Evolutionary conservation across 2,113 vertebrate genomes (phyloP).

Genomic region (Pristiophorus japonicus): DNA sequence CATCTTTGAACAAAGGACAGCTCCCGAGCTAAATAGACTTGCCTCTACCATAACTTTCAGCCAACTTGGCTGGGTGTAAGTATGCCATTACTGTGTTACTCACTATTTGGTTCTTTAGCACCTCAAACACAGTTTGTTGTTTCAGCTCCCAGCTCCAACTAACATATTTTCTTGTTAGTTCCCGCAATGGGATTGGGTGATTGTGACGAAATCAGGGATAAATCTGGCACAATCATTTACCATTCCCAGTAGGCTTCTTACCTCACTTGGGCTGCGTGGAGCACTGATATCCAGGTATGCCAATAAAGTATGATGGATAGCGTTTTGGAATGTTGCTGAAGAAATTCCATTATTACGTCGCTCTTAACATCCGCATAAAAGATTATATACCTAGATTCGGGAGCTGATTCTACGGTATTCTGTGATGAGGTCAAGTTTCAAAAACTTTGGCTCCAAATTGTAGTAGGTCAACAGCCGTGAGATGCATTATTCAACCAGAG

Average conservation of each 20-base stretch:
- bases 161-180: neutral
- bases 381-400: neutral
- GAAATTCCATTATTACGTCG: conserved; percentile 17
- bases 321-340: conserved; percentile 20
- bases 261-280: conserved; percentile 16
- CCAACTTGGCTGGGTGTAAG: neutral
- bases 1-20: neutral
- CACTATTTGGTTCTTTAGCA: neutral
- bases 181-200: conserved; percentile 14
- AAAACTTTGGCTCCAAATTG: conserved; percentile 7
- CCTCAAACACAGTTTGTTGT: neutral
- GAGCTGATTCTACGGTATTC: conserved; percentile 15
- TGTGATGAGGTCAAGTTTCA: conserved; percentile 6
- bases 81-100: neutral
- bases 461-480: neutral
- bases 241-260: conserved; percentile 28
- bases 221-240: neutral
- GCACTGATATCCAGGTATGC: conserved; percentile 9
- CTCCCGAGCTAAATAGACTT: neutral
- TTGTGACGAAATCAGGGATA: neutral
- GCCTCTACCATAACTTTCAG: neutral
- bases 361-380: neutral
- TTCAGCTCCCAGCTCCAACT: neutral
- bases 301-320: neutral
- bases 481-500: neutral